These are phyloP conservation scores for Heliconius hortense DNA, from an alignment of 2,888 invertebrate genomes.

Conservation along the genomic window DNA sequence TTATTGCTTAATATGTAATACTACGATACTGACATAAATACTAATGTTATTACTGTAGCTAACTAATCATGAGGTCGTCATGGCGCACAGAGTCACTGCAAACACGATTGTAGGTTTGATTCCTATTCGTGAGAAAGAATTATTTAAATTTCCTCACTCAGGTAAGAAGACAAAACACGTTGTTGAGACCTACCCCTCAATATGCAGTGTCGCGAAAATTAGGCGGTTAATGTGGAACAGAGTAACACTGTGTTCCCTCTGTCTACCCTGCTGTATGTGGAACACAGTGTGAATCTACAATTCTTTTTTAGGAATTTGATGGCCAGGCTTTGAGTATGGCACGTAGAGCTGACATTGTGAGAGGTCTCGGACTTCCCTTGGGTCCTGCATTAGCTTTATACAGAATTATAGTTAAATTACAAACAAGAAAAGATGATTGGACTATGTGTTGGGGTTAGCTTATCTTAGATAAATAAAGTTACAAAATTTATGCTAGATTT, in stretches of 20 bases:
- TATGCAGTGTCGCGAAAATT: too few relatives aligned
- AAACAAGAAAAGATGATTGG: conserved; percentile 88
- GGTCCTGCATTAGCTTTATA: conserved; percentile 95
- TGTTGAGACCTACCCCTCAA: too few relatives aligned
- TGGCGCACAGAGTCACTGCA: too few relatives aligned
- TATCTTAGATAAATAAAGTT: background rate
- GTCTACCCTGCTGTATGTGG: background rate
- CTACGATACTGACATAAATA: background rate
- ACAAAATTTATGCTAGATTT: background rate
- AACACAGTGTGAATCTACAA: background rate
- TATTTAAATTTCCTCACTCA: too few relatives aligned
- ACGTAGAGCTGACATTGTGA: conserved; percentile 91
- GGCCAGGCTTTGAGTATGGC: conserved; percentile 93
- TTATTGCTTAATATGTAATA: background rate
- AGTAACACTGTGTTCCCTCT: too few relatives aligned
- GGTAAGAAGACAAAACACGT: too few relatives aligned
- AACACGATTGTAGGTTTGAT: too few relatives aligned
- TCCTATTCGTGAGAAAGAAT: too few relatives aligned
- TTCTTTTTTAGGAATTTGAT: conserved; percentile 90
- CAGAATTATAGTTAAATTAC: conserved; percentile 90
- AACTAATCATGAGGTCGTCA: background rate
- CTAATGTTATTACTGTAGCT: background rate
- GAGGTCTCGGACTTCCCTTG: conserved; percentile 89
- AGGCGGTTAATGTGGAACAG: too few relatives aligned
- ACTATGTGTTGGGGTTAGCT: conserved; percentile 86